These are phyloP conservation scores for Nemotelus pantherinus DNA, from an alignment of 2,888 invertebrate genomes.

Conservation along the genomic window DNA sequence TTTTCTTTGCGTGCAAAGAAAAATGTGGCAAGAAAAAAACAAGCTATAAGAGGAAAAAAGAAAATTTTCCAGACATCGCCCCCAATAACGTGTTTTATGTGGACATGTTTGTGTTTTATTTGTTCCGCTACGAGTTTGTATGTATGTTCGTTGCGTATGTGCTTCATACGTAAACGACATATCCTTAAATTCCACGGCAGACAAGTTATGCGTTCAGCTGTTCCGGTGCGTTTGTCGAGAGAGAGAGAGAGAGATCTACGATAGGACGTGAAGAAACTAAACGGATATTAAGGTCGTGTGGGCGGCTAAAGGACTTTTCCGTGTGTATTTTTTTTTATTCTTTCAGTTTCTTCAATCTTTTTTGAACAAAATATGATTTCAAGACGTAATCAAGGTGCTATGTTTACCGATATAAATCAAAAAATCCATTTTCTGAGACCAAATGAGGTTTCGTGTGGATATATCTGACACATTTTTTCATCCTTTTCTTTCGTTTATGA, in stretches of 20 bases:
- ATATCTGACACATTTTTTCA: neutral
- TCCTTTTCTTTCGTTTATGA: neutral
- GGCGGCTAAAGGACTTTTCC: constrained; percentile 25
- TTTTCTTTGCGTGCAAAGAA: constrained; percentile 5
- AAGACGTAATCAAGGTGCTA: constrained; percentile 34
- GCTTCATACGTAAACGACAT: neutral
- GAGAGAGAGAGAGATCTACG: neutral
- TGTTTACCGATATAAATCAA: constrained; percentile 32
- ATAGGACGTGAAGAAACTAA: constrained; percentile 9
- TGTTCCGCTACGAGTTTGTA: neutral
- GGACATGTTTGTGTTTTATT: neutral
- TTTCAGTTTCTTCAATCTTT: neutral
- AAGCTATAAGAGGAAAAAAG: neutral
- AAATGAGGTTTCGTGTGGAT: constrained; percentile 8
- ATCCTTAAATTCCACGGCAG: neutral
- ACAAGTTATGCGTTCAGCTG: neutral
- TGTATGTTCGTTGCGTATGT: neutral
- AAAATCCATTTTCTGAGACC: constrained; percentile 11
- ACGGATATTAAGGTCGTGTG: constrained; percentile 16
- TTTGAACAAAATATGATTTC: constrained; percentile 23
- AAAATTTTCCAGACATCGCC: constrained; percentile 36
- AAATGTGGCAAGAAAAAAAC: constrained; percentile 13
- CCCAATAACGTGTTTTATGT: constrained; percentile 20
- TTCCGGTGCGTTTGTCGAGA: constrained; percentile 6
- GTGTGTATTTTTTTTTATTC: neutral